Percentiles rank a stretch among this genome's conserved stretches.
Conservation (phyloP, 2,888 invertebrate genomes). For the Acleris cristana region DNA sequence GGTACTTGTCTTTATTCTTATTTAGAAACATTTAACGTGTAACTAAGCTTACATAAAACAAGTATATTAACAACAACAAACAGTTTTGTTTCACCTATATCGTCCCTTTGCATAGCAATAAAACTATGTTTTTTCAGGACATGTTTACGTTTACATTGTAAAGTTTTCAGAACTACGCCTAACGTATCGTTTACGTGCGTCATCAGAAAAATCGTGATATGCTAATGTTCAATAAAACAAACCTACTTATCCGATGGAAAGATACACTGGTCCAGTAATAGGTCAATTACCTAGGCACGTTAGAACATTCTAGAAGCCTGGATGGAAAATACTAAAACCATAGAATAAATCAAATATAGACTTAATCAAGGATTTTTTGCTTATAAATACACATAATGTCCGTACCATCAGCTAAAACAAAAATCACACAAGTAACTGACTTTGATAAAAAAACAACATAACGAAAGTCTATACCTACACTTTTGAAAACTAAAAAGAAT, state of each 20-base stretch:
- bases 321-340: not conserved
- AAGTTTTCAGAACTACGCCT: conserved; percentile 8
- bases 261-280: not conserved
- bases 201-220: conserved; percentile 9
- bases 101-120: conserved; percentile 3
- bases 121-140: conserved; percentile 20
- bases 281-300: not conserved
- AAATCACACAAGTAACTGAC: too few relatives aligned
- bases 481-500: too few relatives aligned
- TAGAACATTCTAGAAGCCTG: not conserved
- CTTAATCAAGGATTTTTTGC: too few relatives aligned
- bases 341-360: too few relatives aligned
- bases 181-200: conserved; percentile 22
- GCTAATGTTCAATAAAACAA: conserved; percentile 3
- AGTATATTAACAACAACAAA: too few relatives aligned
- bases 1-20: too few relatives aligned
- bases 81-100: not conserved
- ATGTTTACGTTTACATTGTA: conserved; percentile 21
- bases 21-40: too few relatives aligned
- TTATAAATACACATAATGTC: too few relatives aligned
- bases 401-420: too few relatives aligned
- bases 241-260: not conserved
- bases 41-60: too few relatives aligned
- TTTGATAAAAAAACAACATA: too few relatives aligned
- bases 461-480: too few relatives aligned